These are phyloP conservation scores for Rapana venosa DNA, from an alignment of 2,888 invertebrate genomes.

Conservation along the genomic window DNA sequence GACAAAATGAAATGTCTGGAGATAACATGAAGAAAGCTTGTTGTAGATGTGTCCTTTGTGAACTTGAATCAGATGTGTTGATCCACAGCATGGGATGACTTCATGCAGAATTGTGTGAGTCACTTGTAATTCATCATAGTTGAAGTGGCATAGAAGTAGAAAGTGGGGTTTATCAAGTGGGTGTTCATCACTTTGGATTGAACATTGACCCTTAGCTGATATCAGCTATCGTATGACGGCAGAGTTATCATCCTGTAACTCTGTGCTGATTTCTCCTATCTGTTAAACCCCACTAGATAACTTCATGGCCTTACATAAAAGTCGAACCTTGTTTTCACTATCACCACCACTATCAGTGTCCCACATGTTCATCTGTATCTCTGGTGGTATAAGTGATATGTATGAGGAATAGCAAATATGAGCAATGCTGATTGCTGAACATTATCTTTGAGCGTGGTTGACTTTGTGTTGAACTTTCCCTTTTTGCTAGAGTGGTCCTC, in stretches of 20 bases:
- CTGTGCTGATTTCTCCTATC: not conserved
- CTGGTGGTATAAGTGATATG: too few species aligned
- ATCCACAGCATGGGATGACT: too few species aligned
- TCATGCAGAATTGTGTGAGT: not conserved
- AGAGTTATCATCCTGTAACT: not conserved
- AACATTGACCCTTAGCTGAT: conserved; percentile 7
- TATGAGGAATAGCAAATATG: too few species aligned
- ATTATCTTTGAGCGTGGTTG: not conserved
- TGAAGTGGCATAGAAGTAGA: not conserved
- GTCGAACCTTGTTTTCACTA: not conserved
- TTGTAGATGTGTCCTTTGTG: too few species aligned
- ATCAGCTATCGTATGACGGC: not conserved
- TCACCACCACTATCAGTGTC: not conserved
- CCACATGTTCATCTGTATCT: not conserved
- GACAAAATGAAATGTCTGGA: too few species aligned
- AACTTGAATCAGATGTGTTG: too few species aligned
- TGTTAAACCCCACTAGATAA: not conserved
- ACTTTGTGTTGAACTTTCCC: not conserved
- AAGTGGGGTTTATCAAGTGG: not conserved
- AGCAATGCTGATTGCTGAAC: not conserved
- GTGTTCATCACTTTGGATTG: not conserved
- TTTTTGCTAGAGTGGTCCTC: not conserved
- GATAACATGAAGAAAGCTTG: too few species aligned
- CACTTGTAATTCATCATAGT: not conserved
- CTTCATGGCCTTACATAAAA: not conserved